Percentiles rank a stretch among this genome's conserved stretches.
Evolutionary conservation across 2,888 invertebrate species (phyloP).

Genomic region (Brachypalpus laphriformis): DNA sequence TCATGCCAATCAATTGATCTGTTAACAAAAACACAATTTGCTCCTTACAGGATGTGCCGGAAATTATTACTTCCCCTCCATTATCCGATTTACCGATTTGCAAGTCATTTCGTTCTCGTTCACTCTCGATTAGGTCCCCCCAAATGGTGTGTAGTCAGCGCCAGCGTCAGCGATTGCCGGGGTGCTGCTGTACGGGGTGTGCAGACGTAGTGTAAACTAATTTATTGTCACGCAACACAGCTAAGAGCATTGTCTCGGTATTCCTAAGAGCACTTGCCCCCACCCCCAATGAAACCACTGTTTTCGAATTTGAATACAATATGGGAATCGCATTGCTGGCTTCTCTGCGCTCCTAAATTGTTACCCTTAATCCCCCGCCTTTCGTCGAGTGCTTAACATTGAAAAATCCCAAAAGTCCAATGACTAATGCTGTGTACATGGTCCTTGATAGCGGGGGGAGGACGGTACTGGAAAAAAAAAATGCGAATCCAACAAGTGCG

Average conservation of each 20-base stretch:
- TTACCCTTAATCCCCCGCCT: slow-evolving; percentile 57
- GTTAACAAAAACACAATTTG: slow-evolving; percentile 74
- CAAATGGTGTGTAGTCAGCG: slow-evolving; percentile 31
- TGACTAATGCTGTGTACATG: slow-evolving; percentile 65
- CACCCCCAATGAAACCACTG: slow-evolving; percentile 19
- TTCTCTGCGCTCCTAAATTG: slow-evolving; percentile 45
- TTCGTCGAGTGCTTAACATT: slow-evolving; percentile 60
- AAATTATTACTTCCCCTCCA: slow-evolving; percentile 74
- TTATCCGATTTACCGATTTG: slow-evolving; percentile 74
- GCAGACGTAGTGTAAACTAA: slow-evolving; percentile 60
- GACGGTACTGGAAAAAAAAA: slow-evolving; percentile 21
- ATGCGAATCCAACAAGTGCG: slow-evolving; percentile 70
- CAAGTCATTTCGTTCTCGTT: slow-evolving; percentile 72
- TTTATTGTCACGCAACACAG: slow-evolving; percentile 73
- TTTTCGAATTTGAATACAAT: slow-evolving; percentile 61
- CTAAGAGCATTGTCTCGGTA: slow-evolving; percentile 27
- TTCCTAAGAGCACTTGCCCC: background rate
- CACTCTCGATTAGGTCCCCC: slow-evolving; percentile 69
- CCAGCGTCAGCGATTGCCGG: slow-evolving; percentile 20
- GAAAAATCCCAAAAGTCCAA: slow-evolving; percentile 72
- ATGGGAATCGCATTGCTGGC: slow-evolving; percentile 31
- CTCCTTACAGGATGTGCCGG: slow-evolving; percentile 73
- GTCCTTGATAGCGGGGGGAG: background rate
- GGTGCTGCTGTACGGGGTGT: slow-evolving; percentile 27
- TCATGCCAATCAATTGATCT: slow-evolving; percentile 73